Conservation (phyloP, 1,140 invertebrate genomes). For the Parasteatoda tepidariorum region DNA sequence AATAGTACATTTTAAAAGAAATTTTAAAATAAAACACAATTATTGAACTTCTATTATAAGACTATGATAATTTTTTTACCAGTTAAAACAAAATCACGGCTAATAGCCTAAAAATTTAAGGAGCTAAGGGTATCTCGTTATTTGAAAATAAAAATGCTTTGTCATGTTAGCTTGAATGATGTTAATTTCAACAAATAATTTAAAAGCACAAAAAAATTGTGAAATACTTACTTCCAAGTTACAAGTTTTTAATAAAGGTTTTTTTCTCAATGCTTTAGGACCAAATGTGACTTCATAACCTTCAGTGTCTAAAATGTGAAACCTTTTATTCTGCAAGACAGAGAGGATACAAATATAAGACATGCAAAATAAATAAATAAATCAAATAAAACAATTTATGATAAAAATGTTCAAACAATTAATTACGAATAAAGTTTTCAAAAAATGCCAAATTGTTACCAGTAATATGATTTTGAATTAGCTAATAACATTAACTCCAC, state of each 20-base stretch:
- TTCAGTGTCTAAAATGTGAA: constrained; percentile 96
- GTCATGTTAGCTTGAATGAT: too few species aligned
- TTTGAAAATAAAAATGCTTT: too few species aligned
- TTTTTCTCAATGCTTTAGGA: constrained; percentile 90
- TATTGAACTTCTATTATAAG: too few species aligned
- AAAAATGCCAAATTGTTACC: background rate
- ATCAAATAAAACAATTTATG: constrained; percentile 13
- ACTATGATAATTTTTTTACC: too few species aligned
- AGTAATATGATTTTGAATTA: background rate
- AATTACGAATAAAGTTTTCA: background rate
- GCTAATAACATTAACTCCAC: background rate
- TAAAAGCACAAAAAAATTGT: background rate
- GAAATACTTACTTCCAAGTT: constrained; percentile 69
- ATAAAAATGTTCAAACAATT: background rate
- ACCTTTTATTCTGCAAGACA: constrained; percentile 76
- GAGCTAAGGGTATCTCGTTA: too few species aligned
- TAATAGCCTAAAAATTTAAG: too few species aligned
- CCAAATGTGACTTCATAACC: constrained; percentile 95
- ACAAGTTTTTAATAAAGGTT: constrained; percentile 82
- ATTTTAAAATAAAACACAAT: too few species aligned
- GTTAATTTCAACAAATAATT: too few species aligned
- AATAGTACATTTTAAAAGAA: too few species aligned
- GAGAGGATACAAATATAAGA: too few species aligned
- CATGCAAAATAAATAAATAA: too few species aligned
- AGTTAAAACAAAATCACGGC: too few species aligned